These are phyloP conservation scores for Ceratotherium simum DNA, from an alignment of 2,113 vertebrate species.

Conservation along the genomic window DNA sequence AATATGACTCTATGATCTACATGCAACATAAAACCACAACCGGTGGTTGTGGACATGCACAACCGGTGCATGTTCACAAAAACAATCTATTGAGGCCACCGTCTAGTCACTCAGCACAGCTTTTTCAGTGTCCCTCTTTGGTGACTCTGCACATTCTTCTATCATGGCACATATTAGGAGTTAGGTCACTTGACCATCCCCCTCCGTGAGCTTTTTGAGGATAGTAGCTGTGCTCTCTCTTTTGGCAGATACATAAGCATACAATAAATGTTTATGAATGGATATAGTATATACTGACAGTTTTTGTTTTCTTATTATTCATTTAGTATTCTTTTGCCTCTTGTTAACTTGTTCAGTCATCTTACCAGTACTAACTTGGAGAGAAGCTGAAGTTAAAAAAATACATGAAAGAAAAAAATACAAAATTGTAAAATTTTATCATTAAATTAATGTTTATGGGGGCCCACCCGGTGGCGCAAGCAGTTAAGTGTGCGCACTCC, in stretches of 20 bases:
- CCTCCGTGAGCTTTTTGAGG: not conserved
- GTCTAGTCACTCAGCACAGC: not conserved
- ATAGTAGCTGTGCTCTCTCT: not conserved
- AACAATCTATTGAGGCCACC: not conserved
- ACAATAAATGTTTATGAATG: constrained; percentile 25
- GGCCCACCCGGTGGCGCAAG: too few species aligned
- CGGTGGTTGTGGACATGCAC: too few species aligned
- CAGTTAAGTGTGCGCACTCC: too few species aligned
- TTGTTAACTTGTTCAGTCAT: not conserved
- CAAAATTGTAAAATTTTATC: constrained; percentile 51
- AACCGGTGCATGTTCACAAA: constrained; percentile 3
- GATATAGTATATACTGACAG: not conserved
- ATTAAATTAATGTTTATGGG: too few species aligned
- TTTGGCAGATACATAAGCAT: not conserved
- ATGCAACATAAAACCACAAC: not conserved
- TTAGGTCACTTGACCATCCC: not conserved
- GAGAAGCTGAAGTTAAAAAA: not conserved
- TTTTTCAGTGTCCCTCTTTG: not conserved
- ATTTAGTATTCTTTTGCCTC: constrained; percentile 33
- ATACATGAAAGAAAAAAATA: constrained; percentile 22
- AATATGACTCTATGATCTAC: not conserved
- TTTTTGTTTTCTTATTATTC: not conserved
- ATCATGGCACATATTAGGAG: not conserved
- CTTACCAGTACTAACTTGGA: not conserved
- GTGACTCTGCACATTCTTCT: not conserved